Percentiles rank a stretch among this genome's conserved stretches.
phyloP scores from a whole-genome alignment of 2,113 vertebrate genomes.

The Apeltes quadracus region DNA sequence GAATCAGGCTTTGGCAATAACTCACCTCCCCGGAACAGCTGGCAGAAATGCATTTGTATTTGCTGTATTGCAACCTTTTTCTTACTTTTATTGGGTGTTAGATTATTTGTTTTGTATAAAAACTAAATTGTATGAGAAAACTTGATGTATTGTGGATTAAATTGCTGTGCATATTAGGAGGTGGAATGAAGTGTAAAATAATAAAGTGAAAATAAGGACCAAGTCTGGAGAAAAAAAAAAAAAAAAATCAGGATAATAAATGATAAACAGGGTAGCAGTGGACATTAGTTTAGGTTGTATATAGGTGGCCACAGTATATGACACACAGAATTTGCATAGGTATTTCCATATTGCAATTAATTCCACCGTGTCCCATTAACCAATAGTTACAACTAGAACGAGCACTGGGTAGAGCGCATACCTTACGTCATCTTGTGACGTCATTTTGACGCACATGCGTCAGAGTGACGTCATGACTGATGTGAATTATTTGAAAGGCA shows the following conservation, averaged over 20 bases:
- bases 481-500: too few relatives aligned
- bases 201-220: background rate
- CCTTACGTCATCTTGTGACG: too few relatives aligned
- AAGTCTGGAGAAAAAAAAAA: background rate
- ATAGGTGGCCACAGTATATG: background rate
- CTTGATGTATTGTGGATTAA: too few relatives aligned
- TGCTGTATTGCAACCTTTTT: background rate
- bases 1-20: background rate
- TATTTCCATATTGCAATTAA: background rate
- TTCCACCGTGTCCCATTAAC: background rate
- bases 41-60: background rate
- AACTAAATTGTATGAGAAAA: background rate
- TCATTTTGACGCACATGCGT: too few relatives aligned
- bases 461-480: too few relatives aligned
- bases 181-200: background rate
- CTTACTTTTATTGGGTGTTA: background rate
- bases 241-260: background rate
- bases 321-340: too few relatives aligned
- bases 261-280: background rate
- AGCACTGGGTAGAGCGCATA: too few relatives aligned
- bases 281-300: background rate
- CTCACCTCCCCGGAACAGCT: background rate
- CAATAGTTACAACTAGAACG: too few relatives aligned
- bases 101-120: background rate
- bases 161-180: background rate